phyloP scores from a whole-genome alignment of 2,888 invertebrate genomes.

The Drosophila macrospina region DNA sequence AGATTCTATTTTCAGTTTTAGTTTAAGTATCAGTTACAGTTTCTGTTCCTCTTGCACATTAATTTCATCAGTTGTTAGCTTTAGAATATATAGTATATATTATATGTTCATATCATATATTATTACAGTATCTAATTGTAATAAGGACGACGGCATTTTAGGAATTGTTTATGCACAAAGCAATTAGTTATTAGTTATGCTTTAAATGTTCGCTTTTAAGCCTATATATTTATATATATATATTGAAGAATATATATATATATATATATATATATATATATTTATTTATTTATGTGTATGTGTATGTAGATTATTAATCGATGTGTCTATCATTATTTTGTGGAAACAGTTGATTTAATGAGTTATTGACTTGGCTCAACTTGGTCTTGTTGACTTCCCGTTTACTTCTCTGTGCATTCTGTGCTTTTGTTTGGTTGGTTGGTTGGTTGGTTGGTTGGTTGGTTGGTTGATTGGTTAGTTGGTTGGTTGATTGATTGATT shows the following conservation, averaged over 20 bases:
- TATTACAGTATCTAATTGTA: constrained; percentile 64
- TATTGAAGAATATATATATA: not conserved
- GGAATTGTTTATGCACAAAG: constrained; percentile 75
- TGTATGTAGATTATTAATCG: constrained; percentile 1
- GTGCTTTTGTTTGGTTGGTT: constrained; percentile 37
- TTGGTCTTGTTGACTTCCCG: constrained; percentile 10
- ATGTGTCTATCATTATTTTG: no score
- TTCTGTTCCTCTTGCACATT: constrained; percentile 13
- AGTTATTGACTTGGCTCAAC: constrained; percentile 20
- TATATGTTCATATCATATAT: constrained; percentile 45
- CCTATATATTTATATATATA: constrained; percentile 27
- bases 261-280: constrained; percentile 10
- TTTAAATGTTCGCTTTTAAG: constrained; percentile 47
- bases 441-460: constrained; percentile 32
- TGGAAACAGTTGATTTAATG: constrained; percentile 11
- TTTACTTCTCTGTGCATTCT: constrained; percentile 30
- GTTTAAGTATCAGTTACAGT: constrained; percentile 18
- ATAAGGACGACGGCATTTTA: constrained; percentile 81
- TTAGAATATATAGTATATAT: constrained; percentile 14
- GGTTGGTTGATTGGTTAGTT: constrained; percentile 32
- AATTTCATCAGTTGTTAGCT: constrained; percentile 13
- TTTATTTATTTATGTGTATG: constrained; percentile 20
- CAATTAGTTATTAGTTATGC: constrained; percentile 62
- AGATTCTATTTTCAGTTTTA: constrained; percentile 15
- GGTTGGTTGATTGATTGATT: constrained; percentile 13